These are phyloP conservation scores for Psilopogon haemacephalus DNA, from an alignment of 2,113 vertebrate genomes.

Conservation along the genomic window DNA sequence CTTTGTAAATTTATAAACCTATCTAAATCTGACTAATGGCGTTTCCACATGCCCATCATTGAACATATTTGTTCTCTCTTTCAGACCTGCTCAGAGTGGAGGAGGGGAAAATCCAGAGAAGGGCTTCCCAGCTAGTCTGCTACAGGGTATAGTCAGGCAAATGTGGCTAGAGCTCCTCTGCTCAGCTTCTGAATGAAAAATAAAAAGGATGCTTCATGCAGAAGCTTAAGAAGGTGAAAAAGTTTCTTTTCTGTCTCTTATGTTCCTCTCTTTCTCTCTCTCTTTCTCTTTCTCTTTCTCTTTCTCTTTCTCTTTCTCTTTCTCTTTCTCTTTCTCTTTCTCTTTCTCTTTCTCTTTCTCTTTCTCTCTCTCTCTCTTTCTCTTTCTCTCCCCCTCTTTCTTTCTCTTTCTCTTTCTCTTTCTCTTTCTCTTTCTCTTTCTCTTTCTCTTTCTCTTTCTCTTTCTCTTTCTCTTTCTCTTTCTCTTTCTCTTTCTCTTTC, in stretches of 20 bases:
- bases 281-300: too few species aligned
- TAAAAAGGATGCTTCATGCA: conserved; percentile 20
- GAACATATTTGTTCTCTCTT: not conserved
- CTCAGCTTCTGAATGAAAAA: not conserved
- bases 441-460: too few species aligned
- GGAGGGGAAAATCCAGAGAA: not conserved
- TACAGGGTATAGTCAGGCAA: not conserved
- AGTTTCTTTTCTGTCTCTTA: not conserved
- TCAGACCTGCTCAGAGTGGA: not conserved
- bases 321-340: too few species aligned
- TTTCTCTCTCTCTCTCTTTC: not conserved
- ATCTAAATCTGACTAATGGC: conserved; percentile 8
- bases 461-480: too few species aligned
- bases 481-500: not conserved
- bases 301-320: too few species aligned
- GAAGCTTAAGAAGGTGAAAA: conserved; percentile 40
- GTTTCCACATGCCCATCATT: not conserved
- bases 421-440: too few species aligned
- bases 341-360: not conserved
- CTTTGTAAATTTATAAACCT: conserved; percentile 27
- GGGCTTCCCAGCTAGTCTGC: not conserved
- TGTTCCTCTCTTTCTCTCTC: not conserved
- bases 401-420: too few species aligned
- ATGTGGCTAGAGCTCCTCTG: not conserved
- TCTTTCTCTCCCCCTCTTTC: too few species aligned